Evolutionary conservation across 2,888 invertebrate species (phyloP).

Genomic region (Apodemia zela): DNA sequence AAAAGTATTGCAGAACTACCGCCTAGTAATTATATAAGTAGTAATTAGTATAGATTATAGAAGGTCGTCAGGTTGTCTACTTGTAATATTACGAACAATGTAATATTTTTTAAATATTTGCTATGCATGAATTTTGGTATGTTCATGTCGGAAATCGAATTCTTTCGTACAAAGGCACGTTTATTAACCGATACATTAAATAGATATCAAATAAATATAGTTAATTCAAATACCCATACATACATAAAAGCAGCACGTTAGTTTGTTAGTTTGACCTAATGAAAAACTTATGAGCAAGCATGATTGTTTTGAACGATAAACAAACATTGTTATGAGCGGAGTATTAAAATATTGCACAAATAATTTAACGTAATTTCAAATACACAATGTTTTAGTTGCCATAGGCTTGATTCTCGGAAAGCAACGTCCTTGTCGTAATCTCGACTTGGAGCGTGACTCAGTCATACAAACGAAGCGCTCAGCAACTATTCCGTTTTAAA

Average conservation of each 20-base stretch:
- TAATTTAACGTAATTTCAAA: slow-evolving; percentile 28
- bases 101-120: no score
- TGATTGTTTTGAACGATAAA: slow-evolving; percentile 8
- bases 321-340: slow-evolving; percentile 16
- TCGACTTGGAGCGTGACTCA: slow-evolving; percentile 63
- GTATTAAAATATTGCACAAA: slow-evolving; percentile 17
- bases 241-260: background rate
- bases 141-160: no score
- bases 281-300: slow-evolving; percentile 17
- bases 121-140: no score
- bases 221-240: background rate
- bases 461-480: slow-evolving; percentile 49
- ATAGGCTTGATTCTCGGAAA: slow-evolving; percentile 55
- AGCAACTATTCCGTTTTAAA: slow-evolving; percentile 61
- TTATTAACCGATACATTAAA: no score
- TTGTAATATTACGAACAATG: no score
- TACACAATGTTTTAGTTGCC: slow-evolving; percentile 32
- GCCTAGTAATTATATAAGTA: no score
- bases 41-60: no score
- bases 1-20: no score
- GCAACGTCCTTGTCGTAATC: slow-evolving; percentile 64
- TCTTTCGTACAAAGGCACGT: no score
- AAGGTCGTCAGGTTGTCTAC: no score
- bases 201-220: no score
- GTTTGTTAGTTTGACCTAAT: slow-evolving; percentile 20